Evolutionary conservation across 2,113 vertebrate species (phyloP), one percentile per base, ranked within the genome.

Genomic region (Turdus rufiventris): DNA sequence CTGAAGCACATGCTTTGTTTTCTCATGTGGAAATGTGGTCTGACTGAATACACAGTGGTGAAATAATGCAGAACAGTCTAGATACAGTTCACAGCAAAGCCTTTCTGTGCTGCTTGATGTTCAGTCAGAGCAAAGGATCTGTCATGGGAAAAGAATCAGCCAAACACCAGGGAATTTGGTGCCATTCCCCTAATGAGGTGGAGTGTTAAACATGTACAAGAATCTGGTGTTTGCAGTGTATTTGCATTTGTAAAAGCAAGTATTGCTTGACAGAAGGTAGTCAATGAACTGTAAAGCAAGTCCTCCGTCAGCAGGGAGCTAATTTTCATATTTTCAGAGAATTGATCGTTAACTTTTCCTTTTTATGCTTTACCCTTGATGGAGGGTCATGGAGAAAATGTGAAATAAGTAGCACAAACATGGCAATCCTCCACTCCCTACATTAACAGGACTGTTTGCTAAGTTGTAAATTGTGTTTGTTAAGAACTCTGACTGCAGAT

Each of bases 191-290:
- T 48, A 43, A 54, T n/a, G 71, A 76, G 14, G 12, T 10, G 13
- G 63, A 66, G 17, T 48, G 31, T 66, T 43, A 29, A 85, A 53
- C 12, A 45, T 0, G 0, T 17, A 51, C 0, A 3, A 79, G 29
- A 70, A 79, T 70, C 10, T 3, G 7, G 28, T 75, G 65, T 66
- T 81, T 72, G n/a, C 26, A 38, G n/a, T 75, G 40, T 60, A 42
- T 81, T 48, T 92, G n/a, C 13, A 51, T 71, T 82, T 88, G 33
- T 72, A 79, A 89, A 93, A 87, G 34, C 58, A 88, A 91, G 36
- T 65, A 74, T 14, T 62, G 29, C 71, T 56, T 76, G 58, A 58
- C 1, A 58, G 67, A 91, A 80, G 29, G 31, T 8, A 67, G 34
- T 82, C 33, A 82, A 43, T 36, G 58, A 81, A 68, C 54, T 78